Percentiles rank a stretch among this genome's conserved stretches.
These are phyloP conservation scores for Lepidochitona cinerea DNA, from an alignment of 2,888 invertebrate genomes.

Conservation along the genomic window DNA sequence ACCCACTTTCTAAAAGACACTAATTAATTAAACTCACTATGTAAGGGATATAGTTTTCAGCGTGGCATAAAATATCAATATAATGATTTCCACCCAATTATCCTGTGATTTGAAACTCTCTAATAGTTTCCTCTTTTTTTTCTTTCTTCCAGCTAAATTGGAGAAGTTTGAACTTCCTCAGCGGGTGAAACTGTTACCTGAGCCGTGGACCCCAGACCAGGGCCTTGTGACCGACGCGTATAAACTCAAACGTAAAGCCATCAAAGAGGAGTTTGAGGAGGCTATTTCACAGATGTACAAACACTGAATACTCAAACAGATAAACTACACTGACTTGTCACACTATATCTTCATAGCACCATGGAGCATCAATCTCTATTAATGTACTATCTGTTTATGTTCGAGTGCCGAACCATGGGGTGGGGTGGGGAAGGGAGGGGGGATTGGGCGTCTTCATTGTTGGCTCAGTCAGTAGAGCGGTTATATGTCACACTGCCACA, in stretches of 20 bases:
- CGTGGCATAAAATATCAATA: background rate
- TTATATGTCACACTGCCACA: no score
- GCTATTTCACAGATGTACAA: background rate
- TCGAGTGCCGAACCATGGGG: no score
- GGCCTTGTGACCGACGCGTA: conserved; percentile 98
- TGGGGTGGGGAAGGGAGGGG: no score
- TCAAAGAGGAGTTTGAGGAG: conserved; percentile 90
- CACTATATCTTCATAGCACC: no score
- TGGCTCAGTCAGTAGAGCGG: no score
- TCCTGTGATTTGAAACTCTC: background rate
- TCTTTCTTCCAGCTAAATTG: conserved; percentile 80
- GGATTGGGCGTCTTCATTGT: no score
- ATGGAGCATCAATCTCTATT: no score
- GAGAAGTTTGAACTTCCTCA: conserved; percentile 94
- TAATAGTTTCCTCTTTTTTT: background rate
- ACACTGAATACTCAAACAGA: background rate
- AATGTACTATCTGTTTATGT: no score
- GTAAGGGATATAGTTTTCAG: background rate
- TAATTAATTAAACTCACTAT: background rate
- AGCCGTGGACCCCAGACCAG: conserved; percentile 98
- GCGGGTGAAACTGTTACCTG: conserved; percentile 88
- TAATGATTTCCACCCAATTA: background rate
- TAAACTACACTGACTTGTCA: no score
- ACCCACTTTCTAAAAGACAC: no score
- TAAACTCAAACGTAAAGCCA: conserved; percentile 96